These are phyloP conservation scores for Uropsilus gracilis DNA, from an alignment of 2,113 vertebrate genomes.

Conservation along the genomic window DNA sequence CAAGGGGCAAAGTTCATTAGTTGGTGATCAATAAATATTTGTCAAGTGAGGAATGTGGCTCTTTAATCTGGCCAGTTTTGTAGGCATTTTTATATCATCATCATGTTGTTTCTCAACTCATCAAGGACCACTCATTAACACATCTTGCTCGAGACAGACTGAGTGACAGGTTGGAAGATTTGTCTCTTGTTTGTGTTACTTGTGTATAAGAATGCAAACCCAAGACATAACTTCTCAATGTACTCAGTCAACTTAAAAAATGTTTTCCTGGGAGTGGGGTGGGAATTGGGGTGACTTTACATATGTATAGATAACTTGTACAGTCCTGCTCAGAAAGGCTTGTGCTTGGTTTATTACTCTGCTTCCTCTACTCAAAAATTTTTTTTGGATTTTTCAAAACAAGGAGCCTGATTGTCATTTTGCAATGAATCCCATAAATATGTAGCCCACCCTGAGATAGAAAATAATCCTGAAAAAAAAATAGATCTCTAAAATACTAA, in stretches of 20 bases:
- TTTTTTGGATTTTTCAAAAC: neutral
- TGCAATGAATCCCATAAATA: neutral
- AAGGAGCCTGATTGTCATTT: neutral
- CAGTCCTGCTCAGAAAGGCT: neutral
- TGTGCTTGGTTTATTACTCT: neutral
- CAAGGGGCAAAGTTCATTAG: neutral
- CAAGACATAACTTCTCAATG: neutral
- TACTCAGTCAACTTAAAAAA: neutral
- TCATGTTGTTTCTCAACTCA: neutral
- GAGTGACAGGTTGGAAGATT: neutral
- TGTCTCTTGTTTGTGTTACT: neutral
- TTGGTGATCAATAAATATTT: neutral
- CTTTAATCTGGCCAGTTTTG: neutral
- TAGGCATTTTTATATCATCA: neutral
- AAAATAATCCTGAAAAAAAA: neutral
- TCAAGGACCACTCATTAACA: neutral
- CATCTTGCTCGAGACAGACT: neutral
- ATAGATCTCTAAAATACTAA: neutral
- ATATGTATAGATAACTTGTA: neutral
- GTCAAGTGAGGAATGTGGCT: neutral
- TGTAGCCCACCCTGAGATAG: neutral
- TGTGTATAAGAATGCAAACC: constrained; percentile 10
- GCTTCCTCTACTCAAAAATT: neutral
- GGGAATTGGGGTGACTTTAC: neutral
- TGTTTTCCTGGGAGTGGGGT: neutral